Evolutionary conservation across 1,140 invertebrate genomes (phyloP).

Genomic region (Orussus abietinus): DNA sequence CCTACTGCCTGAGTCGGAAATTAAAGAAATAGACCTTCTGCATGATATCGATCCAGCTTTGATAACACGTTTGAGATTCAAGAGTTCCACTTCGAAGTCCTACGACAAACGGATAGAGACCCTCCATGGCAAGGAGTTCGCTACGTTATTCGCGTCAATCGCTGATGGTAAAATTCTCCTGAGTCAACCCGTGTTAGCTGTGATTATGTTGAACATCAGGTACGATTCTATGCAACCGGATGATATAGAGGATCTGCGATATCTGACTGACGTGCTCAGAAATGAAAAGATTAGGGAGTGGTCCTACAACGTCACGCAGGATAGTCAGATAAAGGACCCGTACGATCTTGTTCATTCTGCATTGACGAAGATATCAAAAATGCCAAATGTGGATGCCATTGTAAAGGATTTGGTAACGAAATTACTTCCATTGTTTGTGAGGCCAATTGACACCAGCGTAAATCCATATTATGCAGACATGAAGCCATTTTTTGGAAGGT

Average conservation of each 20-base stretch:
- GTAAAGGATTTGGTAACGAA: constrained; percentile 7
- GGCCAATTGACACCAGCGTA: not conserved
- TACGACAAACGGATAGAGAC: constrained; percentile 6
- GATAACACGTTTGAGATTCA: constrained; percentile 9
- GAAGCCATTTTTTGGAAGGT: constrained; percentile 14
- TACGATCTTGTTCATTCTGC: constrained; percentile 13
- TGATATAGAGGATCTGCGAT: constrained; percentile 17
- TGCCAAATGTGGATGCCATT: constrained; percentile 1
- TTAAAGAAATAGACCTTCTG: constrained; percentile 13
- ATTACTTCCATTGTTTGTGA: constrained; percentile 4
- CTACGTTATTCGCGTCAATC: constrained; percentile 13
- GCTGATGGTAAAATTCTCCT: constrained; percentile 11
- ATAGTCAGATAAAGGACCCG: constrained; percentile 11
- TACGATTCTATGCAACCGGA: constrained; percentile 10
- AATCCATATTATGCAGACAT: constrained; percentile 7
- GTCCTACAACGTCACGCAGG: too few relatives aligned
- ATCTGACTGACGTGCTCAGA: constrained; percentile 13
- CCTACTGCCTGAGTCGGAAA: not conserved
- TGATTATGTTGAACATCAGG: constrained; percentile 15
- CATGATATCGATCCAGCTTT: constrained; percentile 13
- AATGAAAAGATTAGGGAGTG: constrained; percentile 17
- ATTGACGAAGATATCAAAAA: constrained; percentile 7
- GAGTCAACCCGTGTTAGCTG: constrained; percentile 19
- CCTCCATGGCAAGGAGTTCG: constrained; percentile 15
- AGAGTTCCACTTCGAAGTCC: not conserved